Base-by-base conservation (phyloP, 1,140 invertebrate species). In the Temnothorax curvispinosus region DNA sequence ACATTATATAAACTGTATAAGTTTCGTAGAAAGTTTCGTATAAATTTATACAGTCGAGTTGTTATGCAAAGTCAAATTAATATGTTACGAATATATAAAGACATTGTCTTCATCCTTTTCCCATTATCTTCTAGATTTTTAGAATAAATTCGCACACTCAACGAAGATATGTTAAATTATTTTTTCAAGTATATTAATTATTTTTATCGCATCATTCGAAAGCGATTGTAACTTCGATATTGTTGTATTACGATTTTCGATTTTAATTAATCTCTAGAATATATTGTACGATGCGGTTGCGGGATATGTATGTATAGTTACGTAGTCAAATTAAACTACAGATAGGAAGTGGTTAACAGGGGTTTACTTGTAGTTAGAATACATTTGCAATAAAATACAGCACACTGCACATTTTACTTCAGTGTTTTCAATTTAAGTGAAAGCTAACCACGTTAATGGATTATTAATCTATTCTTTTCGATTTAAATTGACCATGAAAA, bases 1-100 rank as follows among this genome's bases (percentile, higher is more conserved):
- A 32, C 54, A 50, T 60, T 38, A 54, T 35, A 78, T 35, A 78
- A 78, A 54, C 18, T 54, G 52, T n/a, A 54, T 54, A 54, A 54
- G 52, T 54, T 54, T 54, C 52, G 52, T n/a, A 6, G 21, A 62
- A 77, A 77, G 52, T 54, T 54, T 54, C 52, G 52, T n/a, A 2
- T 15, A 62, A 77, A 77, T 38, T 64, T 32, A 44, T 27, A 44
- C 58, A n/a, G 58, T n/a, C 13, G 8, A 62, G 27, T 77, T 60
- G n/a, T 67, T 67, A 44, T 41, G 38, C 11, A n/a, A 15, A 56
- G 35, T 56, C 54, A 75, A 38, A 44, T 15, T 44, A 38, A n/a
- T 27, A 41, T 41, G 3, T 41, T 41, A 58, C 35, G n/a, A 15
- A 11, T 75, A 41, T 1, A 44, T 21, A 21, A 21, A 58, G 35